These are phyloP conservation scores for Cyprinus carpio DNA, from an alignment of 2,113 vertebrate genomes.

Conservation along the genomic window DNA sequence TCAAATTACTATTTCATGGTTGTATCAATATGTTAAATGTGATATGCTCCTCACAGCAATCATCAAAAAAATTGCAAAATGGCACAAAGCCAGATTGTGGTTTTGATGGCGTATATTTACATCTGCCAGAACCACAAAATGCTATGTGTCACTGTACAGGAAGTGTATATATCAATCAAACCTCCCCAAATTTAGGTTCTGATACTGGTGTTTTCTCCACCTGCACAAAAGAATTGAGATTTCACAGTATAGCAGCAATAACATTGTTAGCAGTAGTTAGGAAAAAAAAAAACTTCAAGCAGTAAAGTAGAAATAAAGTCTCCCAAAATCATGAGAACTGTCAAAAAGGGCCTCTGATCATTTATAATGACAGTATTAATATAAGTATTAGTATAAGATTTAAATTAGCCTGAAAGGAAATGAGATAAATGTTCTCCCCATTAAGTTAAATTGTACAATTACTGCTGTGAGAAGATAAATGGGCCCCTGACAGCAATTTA, in stretches of 20 bases:
- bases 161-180: background rate
- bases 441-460: conserved; percentile 1
- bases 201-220: background rate
- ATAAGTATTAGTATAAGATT: background rate
- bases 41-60: background rate
- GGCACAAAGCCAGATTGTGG: background rate
- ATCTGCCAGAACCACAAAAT: background rate
- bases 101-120: background rate
- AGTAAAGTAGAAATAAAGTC: background rate
- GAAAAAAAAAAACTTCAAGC: background rate
- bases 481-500: background rate
- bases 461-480: background rate
- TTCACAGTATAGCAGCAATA: no score
- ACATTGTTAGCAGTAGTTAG: background rate
- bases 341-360: background rate
- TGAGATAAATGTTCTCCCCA: background rate
- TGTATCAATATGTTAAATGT: background rate
- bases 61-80: background rate
- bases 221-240: background rate
- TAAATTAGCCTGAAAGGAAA: background rate
- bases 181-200: background rate
- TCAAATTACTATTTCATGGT: background rate
- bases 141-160: background rate
- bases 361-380: background rate
- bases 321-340: background rate